Base-by-base conservation (phyloP, 1,140 invertebrate genomes). In the Diorhabda elongata region DNA sequence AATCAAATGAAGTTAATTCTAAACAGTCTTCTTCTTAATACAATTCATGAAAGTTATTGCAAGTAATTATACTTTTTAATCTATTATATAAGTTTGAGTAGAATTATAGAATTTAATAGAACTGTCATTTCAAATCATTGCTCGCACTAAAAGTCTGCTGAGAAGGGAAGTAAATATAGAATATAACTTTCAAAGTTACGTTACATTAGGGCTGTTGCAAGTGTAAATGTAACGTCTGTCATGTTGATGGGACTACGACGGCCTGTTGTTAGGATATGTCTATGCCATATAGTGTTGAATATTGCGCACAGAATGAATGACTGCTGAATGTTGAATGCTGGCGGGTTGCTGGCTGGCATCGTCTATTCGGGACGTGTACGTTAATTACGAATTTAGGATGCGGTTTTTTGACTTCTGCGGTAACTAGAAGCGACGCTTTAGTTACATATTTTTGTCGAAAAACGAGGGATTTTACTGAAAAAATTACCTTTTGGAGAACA, bases 341-440 rank as follows among this genome's bases (percentile, higher is more conserved):
- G 47, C 47, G 47, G 47, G n/a, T 52, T 52, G 47, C 47, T 52
- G n/a, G 47, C 47, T 52, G n/a, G 47, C 47, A 52, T 52, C n/a
- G 47, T n/a, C 47, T 52, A n/a, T 52, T 52, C 47, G n/a, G 47
- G 47, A 52, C 47, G n/a, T n/a, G 3, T 52, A 52, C 47, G 47
- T 52, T 52, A 52, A 52, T 52, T 52, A 52, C 47, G n/a, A 52
- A n/a, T 52, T 52, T 52, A 52, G 47, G 47, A 52, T 52, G 47
- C n/a, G 47, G 47, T 52, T 52, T 52, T 52, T 52, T 52, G 47
- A 52, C 47, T 52, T 52, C n/a, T 52, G 47, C n/a, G 47, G 47
- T 52, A 8, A 8, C 47, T 26, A 26, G 47, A 52, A n/a, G 47
- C 47, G 47, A n/a, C 47, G 47, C 47, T 52, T 52, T 52, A 6